phyloP scores from a whole-genome alignment of 1,140 invertebrate species.

The Bombus huntii region DNA sequence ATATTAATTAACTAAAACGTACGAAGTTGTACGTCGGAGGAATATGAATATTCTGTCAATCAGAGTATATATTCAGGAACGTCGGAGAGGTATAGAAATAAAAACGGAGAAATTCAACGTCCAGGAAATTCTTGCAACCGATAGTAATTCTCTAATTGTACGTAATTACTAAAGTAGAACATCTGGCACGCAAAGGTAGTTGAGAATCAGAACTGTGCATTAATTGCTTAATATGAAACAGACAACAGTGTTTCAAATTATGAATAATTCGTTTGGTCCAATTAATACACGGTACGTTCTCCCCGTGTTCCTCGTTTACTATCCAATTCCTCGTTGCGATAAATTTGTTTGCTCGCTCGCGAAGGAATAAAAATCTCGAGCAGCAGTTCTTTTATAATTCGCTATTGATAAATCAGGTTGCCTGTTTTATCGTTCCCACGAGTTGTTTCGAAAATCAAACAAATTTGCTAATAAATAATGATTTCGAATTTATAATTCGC shows the following conservation, averaged over 20 bases:
- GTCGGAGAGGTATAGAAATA: not conserved
- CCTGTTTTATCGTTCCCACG: not conserved
- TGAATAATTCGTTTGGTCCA: conserved; percentile 20
- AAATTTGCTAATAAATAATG: no score
- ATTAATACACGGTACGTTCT: not conserved
- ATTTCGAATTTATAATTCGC: no score
- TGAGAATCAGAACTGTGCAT: not conserved
- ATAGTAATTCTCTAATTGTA: conserved; percentile 34
- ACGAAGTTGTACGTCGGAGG: not conserved
- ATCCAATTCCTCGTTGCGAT: not conserved
- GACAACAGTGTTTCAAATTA: conserved; percentile 20
- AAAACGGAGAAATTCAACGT: not conserved
- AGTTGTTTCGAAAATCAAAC: not conserved
- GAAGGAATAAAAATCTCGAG: not conserved
- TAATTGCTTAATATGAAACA: conserved; percentile 21
- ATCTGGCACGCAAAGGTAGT: conserved; percentile 20
- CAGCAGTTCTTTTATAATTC: not conserved
- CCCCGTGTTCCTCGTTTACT: no score
- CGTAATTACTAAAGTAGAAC: conserved; percentile 36
- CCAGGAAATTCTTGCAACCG: not conserved
- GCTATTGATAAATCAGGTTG: not conserved
- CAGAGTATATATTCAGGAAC: no score
- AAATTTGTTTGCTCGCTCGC: not conserved
- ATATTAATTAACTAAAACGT: not conserved
- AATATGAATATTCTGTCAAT: not conserved